Percentiles rank a stretch among this genome's conserved stretches.
These are phyloP conservation scores for Megalops atlanticus DNA, from an alignment of 2,113 vertebrate species.

Conservation along the genomic window DNA sequence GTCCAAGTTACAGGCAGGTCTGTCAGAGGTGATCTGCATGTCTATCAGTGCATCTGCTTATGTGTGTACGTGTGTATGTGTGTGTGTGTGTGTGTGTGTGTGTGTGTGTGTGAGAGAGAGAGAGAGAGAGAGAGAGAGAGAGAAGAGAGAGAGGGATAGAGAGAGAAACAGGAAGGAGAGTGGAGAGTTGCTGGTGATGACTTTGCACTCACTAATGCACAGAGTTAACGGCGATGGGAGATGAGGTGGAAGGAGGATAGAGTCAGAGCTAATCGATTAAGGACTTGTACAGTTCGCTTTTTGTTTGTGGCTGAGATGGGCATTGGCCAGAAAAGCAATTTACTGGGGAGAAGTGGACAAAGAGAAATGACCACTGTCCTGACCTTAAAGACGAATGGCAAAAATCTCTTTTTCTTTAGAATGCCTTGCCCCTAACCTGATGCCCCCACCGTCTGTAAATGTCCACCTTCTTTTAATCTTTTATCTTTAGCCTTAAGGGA, in stretches of 20 bases:
- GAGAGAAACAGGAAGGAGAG: slow-evolving; percentile 22
- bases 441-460: no score
- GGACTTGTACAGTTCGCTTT: slow-evolving; percentile 18
- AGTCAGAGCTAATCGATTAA: slow-evolving; percentile 55
- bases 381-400: neutral
- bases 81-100: neutral
- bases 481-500: neutral
- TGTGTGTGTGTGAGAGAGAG: no score
- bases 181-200: no score
- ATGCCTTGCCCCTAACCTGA: no score
- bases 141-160: slow-evolving; percentile 23
- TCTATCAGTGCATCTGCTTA: neutral
- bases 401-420: neutral
- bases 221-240: slow-evolving; percentile 41
- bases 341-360: neutral
- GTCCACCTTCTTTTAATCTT: no score
- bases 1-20: no score
- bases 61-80: neutral
- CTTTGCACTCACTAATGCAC: slow-evolving; percentile 66
- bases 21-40: neutral
- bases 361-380: neutral
- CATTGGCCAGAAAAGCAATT: neutral
- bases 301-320: neutral
- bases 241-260: slow-evolving; percentile 25
- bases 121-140: slow-evolving; percentile 22